A percentile compares a stretch with the other conserved stretches of the same genome.
These are phyloP conservation scores for Equus quagga DNA, from an alignment of 2,113 vertebrate genomes.

Conservation along the genomic window DNA sequence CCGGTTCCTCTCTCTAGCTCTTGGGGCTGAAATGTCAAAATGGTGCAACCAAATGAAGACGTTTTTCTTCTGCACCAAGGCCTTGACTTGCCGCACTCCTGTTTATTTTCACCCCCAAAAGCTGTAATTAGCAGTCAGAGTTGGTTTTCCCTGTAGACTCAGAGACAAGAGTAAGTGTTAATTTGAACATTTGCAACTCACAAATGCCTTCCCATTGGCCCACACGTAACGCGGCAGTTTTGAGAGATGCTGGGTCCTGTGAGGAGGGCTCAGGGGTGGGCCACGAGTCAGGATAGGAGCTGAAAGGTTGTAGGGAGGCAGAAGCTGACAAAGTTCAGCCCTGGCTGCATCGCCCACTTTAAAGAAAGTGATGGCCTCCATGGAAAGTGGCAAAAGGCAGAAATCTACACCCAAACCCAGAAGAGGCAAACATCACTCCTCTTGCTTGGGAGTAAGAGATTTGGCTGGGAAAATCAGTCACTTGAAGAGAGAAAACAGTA, in stretches of 20 bases:
- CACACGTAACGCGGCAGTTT: background rate
- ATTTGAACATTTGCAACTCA: conserved; percentile 68
- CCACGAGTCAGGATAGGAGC: background rate
- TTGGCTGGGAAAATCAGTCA: conserved; percentile 33
- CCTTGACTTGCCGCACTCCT: background rate
- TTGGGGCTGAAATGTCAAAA: background rate
- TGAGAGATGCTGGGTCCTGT: background rate
- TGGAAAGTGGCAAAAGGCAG: background rate
- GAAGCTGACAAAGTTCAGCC: background rate
- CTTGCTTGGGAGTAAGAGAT: conserved; percentile 35
- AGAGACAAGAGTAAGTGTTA: conserved; percentile 59
- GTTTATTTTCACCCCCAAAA: conserved; percentile 22
- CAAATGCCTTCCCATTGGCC: conserved; percentile 43
- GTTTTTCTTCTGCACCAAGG: background rate
- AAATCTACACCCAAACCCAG: background rate
- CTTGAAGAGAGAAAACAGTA: conserved; percentile 53
- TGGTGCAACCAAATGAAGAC: background rate
- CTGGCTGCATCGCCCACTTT: background rate
- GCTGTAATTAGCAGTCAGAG: conserved; percentile 32
- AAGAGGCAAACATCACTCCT: background rate
- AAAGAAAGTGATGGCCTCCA: background rate
- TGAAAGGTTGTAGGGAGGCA: background rate
- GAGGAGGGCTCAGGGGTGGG: background rate
- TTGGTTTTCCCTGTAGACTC: conserved; percentile 63
- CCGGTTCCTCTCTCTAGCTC: background rate